A percentile compares a stretch with the other conserved stretches of the same genome.
phyloP scores from a whole-genome alignment of 2,797 vertebrate species.

The Parauchenoglanis ngamensis region DNA sequence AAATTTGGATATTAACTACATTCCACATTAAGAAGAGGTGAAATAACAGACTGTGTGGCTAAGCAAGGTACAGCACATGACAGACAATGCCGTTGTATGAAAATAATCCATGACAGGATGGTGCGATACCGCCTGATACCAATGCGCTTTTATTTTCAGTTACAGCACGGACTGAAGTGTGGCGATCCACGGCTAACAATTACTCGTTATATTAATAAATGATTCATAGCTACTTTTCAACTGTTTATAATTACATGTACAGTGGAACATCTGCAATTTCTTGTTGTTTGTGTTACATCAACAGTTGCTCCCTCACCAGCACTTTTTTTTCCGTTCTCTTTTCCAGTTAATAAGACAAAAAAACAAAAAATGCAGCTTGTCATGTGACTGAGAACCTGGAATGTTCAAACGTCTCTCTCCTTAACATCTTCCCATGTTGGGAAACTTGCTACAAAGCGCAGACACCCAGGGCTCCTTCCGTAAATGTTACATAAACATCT shows the following conservation, averaged over 20 bases:
- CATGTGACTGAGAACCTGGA: neutral
- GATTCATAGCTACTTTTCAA: neutral
- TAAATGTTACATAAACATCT: neutral
- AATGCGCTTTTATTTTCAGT: neutral
- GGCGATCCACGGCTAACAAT: neutral
- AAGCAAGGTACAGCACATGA: neutral
- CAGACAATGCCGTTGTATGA: neutral
- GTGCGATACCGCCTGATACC: neutral
- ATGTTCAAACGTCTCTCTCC: neutral
- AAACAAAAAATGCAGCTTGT: neutral
- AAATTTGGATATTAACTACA: neutral
- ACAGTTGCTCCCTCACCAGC: neutral
- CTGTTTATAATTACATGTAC: neutral
- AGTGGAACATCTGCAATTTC: neutral
- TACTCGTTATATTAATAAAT: neutral
- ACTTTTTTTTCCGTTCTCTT: neutral
- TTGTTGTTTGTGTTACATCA: neutral
- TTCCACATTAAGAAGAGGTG: neutral
- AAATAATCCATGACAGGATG: neutral
- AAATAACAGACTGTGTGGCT: neutral
- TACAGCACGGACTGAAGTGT: neutral
- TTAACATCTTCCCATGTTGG: neutral
- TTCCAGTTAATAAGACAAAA: neutral
- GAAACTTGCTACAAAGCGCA: neutral
- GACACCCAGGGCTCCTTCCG: neutral